These are phyloP conservation scores for Trigoniulus corallinus DNA, from an alignment of 1,140 invertebrate genomes.

Conservation along the genomic window DNA sequence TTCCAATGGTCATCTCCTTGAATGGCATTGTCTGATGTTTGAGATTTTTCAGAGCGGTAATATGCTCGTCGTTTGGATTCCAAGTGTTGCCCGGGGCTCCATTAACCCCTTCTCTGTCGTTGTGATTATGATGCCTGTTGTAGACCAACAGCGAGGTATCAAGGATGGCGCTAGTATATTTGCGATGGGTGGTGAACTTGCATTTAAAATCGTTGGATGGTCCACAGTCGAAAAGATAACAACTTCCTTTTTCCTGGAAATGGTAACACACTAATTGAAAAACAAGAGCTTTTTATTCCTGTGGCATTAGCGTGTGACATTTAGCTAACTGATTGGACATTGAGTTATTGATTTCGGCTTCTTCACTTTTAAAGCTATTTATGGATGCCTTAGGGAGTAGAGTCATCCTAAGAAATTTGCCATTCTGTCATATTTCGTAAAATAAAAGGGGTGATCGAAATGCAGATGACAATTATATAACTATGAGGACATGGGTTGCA, in stretches of 20 bases:
- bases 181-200: conserved; percentile 72
- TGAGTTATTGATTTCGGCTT: no score
- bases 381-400: no score
- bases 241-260: conserved; percentile 60
- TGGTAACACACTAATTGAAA: neutral
- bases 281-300: no score
- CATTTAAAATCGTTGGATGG: conserved; percentile 74
- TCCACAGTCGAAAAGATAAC: conserved; percentile 83
- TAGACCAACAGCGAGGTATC: neutral
- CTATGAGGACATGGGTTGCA: no score
- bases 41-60: neutral
- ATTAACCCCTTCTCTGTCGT: no score
- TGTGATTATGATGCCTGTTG: neutral
- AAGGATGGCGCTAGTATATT: conserved; percentile 74
- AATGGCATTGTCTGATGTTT: neutral
- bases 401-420: no score
- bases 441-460: no score
- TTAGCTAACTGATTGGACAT: no score
- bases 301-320: no score
- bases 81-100: neutral
- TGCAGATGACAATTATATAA: no score
- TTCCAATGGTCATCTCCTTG: neutral
- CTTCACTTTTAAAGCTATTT: no score
- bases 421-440: no score
- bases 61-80: neutral